phyloP scores from a whole-genome alignment of 2,113 vertebrate species.

The Chelonoidis abingdonii region DNA sequence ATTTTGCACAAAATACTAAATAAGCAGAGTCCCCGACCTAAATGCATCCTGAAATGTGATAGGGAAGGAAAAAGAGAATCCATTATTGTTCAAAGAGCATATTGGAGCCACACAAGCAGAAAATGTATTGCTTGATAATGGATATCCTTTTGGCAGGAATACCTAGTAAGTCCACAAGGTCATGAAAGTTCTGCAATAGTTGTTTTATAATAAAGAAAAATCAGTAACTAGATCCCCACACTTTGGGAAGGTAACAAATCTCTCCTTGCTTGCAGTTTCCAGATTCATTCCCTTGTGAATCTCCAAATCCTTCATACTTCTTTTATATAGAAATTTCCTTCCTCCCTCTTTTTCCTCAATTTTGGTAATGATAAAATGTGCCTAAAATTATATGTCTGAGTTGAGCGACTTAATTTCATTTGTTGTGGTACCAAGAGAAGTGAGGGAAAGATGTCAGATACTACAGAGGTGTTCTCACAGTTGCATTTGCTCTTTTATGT shows the following conservation, averaged over 20 bases:
- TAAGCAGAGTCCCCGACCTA: conserved; percentile 57
- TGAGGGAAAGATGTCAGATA: background rate
- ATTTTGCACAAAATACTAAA: conserved; percentile 69
- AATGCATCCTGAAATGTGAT: conserved; percentile 72
- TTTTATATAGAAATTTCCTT: conserved; percentile 13
- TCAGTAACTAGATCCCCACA: conserved; percentile 58
- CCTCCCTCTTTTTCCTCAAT: conserved; percentile 14
- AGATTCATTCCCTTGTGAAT: conserved; percentile 68
- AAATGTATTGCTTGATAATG: conserved; percentile 74
- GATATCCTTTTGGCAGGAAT: conserved; percentile 63
- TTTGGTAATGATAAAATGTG: background rate
- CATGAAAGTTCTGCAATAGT: conserved; percentile 63
- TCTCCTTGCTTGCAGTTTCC: conserved; percentile 62
- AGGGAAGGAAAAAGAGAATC: conserved; percentile 61
- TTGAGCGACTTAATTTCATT: conserved; percentile 12
- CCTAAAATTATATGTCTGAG: background rate
- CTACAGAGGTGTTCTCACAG: background rate
- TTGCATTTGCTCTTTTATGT: background rate
- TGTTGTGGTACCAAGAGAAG: background rate
- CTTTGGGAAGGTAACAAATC: conserved; percentile 63
- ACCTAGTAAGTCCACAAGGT: conserved; percentile 55
- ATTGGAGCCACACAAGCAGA: conserved; percentile 59
- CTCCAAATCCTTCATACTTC: conserved; percentile 53
- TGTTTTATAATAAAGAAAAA: conserved; percentile 45
- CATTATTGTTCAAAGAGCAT: conserved; percentile 56